Conservation (phyloP, 2,797 vertebrate species). For the Sylvilagus floridanus region DNA sequence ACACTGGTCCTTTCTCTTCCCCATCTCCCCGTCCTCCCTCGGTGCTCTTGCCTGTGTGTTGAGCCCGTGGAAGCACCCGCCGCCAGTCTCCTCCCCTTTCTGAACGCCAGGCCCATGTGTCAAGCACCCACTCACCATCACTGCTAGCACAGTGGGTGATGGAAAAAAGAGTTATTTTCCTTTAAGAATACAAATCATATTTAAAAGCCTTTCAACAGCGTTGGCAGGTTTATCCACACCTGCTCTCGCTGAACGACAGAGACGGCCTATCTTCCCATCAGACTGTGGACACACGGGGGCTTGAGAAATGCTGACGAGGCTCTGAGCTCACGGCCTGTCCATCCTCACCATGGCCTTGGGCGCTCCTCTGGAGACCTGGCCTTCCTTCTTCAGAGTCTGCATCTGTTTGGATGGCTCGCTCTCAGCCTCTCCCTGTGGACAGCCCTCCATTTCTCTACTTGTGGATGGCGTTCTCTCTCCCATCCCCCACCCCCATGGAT, state of each 20-base stretch:
- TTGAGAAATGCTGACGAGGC: background rate
- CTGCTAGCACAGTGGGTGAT: background rate
- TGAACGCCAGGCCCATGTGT: background rate
- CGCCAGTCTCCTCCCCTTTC: background rate
- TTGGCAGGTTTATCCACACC: conserved; percentile 67
- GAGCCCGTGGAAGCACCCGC: background rate
- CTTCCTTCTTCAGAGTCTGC: background rate
- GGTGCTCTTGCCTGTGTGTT: background rate
- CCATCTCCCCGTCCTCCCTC: too few species aligned
- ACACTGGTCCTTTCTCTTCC: background rate
- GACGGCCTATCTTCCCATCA: conserved; percentile 17
- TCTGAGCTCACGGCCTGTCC: background rate
- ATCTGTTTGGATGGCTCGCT: background rate
- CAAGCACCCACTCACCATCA: background rate
- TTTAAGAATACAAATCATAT: conserved; percentile 56
- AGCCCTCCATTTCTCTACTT: background rate
- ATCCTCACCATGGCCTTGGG: background rate
- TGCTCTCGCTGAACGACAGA: conserved; percentile 61
- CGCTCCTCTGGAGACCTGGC: background rate
- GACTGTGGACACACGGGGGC: background rate
- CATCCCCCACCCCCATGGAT: fast-evolving
- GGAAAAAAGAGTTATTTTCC: background rate
- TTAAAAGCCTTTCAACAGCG: conserved; percentile 39
- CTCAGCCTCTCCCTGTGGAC: background rate
- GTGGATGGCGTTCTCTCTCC: background rate